Evolutionary conservation across 2,888 invertebrate genomes (phyloP), one percentile per base, ranked within the genome.

Genomic region (Dascillus cervinus): DNA sequence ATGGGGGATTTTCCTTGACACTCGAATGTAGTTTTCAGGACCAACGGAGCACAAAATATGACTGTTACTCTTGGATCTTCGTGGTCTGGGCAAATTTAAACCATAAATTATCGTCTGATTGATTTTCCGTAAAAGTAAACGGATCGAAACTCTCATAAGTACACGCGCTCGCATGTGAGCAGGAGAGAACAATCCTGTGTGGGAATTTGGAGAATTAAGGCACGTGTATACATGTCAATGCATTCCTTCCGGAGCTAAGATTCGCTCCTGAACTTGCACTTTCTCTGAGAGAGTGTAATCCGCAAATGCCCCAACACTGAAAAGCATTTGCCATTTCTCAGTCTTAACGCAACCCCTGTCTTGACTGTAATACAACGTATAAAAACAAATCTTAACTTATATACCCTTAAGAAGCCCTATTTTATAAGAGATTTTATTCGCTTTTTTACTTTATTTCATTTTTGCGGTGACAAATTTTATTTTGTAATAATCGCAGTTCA

Each of bases 1-100:
- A 40, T 21, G 14, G 28, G 38, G 22, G 26, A 23, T 34, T 41
- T 40, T 43, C 43, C 43, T 44, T 43, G 50, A 53, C 52, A 51
- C 48, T 46, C 52, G 46, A 52, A 56, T 49, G 56, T 58, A 60
- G 60, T 62, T 62, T 62, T 62, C 62, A 48, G 47, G 60, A 56
- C 46, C 60, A 60, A 41, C 52, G 60, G 58, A 62, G 60, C 60
- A 57, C 53, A 52, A 60, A 62, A 62, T 62, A 58, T 58, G 60
- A 51, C 55, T 55, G 51, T 50, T 51, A 54, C 52, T 44, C 47
- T 46, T 41, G 52, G 52, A 55, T 57, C 52, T 54, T 50, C n/a
- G n/a, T n/a, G n/a, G n/a, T n/a, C n/a, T n/a, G n/a, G n/a, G n/a
- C n/a, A n/a, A n/a, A n/a, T n/a, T n/a, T n/a, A n/a, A n/a, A n/a